Percentiles rank a stretch among this genome's conserved stretches.
Evolutionary conservation across 2,888 invertebrate species (phyloP).

Genomic region (Thalpophila matura): DNA sequence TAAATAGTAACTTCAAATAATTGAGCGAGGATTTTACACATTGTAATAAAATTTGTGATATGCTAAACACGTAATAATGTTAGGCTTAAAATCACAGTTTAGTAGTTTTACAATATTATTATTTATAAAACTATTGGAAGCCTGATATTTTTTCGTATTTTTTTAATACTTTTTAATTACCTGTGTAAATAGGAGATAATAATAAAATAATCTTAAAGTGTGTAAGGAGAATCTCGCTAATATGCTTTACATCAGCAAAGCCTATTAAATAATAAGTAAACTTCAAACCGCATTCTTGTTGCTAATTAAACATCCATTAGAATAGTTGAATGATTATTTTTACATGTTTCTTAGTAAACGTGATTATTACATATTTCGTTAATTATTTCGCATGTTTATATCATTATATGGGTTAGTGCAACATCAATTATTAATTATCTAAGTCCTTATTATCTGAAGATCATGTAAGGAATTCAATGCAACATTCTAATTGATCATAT

Average conservation of each 20-base stretch:
- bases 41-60: no score
- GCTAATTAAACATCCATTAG: constrained; percentile 40
- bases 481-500: not conserved
- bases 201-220: not conserved
- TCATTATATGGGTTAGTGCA: constrained; percentile 20
- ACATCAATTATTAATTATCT: constrained; percentile 7
- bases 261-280: constrained; percentile 44
- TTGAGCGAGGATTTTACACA: no score
- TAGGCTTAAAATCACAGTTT: no score
- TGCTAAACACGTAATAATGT: no score
- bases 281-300: constrained; percentile 29
- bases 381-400: constrained; percentile 23
- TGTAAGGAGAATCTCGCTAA: not conserved
- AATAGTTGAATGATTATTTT: constrained; percentile 27
- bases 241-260: constrained; percentile 14
- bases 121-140: no score
- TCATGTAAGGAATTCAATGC: constrained; percentile 13
- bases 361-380: constrained; percentile 22
- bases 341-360: constrained; percentile 8
- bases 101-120: no score
- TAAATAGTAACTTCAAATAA: no score
- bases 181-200: not conserved
- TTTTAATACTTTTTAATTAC: no score
- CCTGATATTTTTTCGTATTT: no score
- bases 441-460: not conserved